These are phyloP conservation scores for Malurus elegans DNA, from an alignment of 2,113 vertebrate genomes.

Conservation along the genomic window DNA sequence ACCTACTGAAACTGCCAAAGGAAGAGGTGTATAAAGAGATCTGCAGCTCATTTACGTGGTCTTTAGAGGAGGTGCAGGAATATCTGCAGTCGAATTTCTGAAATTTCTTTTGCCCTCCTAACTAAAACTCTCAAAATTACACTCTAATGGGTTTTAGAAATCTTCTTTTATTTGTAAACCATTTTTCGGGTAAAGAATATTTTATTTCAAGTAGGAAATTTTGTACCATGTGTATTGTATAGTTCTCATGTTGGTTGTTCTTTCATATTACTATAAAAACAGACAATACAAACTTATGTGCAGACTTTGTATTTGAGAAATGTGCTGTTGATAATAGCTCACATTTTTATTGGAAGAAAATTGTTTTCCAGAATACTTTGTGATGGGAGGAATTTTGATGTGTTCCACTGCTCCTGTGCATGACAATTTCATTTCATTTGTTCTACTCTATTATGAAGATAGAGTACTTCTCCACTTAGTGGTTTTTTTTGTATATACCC, in stretches of 20 bases:
- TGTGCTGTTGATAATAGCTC: not conserved
- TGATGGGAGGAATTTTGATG: not conserved
- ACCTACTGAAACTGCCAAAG: not conserved
- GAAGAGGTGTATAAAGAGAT: not conserved
- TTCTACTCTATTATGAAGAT: not conserved
- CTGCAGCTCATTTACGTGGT: rapidly evolving
- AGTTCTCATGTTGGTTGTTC: not conserved
- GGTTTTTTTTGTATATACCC: not conserved
- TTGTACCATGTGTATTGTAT: not conserved
- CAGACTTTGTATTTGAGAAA: not conserved
- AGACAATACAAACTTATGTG: not conserved
- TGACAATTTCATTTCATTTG: not conserved
- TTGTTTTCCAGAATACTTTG: not conserved
- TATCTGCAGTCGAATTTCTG: not conserved
- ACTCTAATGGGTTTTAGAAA: not conserved
- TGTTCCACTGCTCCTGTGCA: not conserved
- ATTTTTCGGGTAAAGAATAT: not conserved
- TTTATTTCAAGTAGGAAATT: not conserved
- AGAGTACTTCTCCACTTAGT: not conserved
- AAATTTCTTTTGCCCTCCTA: not conserved
- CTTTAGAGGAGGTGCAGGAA: not conserved
- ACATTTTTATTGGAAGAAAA: not conserved
- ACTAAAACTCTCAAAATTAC: not conserved
- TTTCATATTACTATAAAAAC: not conserved
- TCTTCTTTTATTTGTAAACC: not conserved